A percentile compares a stretch with the other conserved stretches of the same genome.
These are phyloP conservation scores for Bellardia pandia DNA, from an alignment of 2,888 invertebrate genomes.

Conservation along the genomic window DNA sequence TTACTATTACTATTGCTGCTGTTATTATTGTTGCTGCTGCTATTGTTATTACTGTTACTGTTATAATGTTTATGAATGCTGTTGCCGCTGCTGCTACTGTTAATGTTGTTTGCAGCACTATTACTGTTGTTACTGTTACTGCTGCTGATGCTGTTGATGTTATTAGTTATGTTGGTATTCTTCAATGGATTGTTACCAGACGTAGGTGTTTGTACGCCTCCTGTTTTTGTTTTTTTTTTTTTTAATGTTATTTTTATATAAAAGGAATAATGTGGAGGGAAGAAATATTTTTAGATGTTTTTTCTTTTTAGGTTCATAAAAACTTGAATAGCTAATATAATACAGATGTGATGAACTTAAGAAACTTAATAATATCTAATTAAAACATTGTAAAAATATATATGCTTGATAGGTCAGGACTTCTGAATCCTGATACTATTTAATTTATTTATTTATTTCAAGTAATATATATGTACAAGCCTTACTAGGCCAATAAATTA, in stretches of 20 bases:
- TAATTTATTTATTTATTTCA: too few relatives aligned
- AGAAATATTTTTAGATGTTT: too few relatives aligned
- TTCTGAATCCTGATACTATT: too few relatives aligned
- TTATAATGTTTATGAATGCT: slow-evolving; percentile 72
- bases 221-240: slow-evolving; percentile 18
- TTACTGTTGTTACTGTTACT: slow-evolving; percentile 71
- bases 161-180: slow-evolving; percentile 55
- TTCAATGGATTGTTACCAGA: slow-evolving; percentile 65
- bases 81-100: slow-evolving; percentile 74
- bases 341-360: too few relatives aligned
- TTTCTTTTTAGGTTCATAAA: too few relatives aligned
- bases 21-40: slow-evolving; percentile 74
- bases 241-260: background rate
- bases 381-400: too few relatives aligned
- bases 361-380: too few relatives aligned
- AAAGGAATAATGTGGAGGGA: background rate
- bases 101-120: slow-evolving; percentile 74
- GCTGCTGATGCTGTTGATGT: slow-evolving; percentile 73
- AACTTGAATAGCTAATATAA: too few relatives aligned
- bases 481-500: too few relatives aligned
- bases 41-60: slow-evolving; percentile 70
- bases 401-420: too few relatives aligned
- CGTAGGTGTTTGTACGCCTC: slow-evolving; percentile 68
- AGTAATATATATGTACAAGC: too few relatives aligned
- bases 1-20: slow-evolving; percentile 74